A percentile compares a stretch with the other conserved stretches of the same genome.
Evolutionary conservation across 2,113 vertebrate species (phyloP).

Genomic region (Willisornis vidua): DNA sequence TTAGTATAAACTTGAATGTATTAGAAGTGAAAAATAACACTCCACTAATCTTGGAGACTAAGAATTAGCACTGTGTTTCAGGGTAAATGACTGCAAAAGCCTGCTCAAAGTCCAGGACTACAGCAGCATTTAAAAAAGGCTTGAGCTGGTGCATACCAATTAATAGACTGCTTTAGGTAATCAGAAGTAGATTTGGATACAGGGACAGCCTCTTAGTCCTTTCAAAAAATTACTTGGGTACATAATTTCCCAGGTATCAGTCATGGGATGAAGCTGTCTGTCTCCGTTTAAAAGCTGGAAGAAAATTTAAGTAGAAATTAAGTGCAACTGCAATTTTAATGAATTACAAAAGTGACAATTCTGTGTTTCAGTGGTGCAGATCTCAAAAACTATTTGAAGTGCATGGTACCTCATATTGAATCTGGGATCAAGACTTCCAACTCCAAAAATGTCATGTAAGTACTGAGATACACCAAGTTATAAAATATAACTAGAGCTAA

Average conservation of each 20-base stretch:
- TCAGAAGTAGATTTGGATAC: neutral
- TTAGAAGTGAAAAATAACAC: neutral
- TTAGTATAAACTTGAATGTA: neutral
- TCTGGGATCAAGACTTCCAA: conserved; percentile 69
- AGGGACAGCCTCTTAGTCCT: neutral
- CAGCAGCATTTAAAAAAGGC: neutral
- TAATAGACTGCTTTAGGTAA: neutral
- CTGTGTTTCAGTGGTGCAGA: conserved; percentile 71
- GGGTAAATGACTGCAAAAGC: neutral
- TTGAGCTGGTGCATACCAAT: neutral
- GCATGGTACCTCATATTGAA: conserved; percentile 73
- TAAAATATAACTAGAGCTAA: neutral
- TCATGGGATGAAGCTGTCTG: neutral
- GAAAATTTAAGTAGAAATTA: neutral
- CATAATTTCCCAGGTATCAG: neutral
- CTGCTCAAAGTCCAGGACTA: neutral
- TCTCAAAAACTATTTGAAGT: conserved; percentile 74
- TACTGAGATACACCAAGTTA: neutral
- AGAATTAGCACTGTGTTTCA: neutral
- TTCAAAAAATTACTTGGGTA: neutral
- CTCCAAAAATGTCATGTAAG: conserved; percentile 69
- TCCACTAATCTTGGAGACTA: neutral
- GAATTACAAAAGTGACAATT: neutral
- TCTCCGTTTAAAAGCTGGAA: neutral
- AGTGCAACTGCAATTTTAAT: neutral